Percentiles rank a stretch among this genome's conserved stretches.
These are phyloP conservation scores for Melanaphis sacchari DNA, from an alignment of 1,140 invertebrate genomes.

Conservation along the genomic window DNA sequence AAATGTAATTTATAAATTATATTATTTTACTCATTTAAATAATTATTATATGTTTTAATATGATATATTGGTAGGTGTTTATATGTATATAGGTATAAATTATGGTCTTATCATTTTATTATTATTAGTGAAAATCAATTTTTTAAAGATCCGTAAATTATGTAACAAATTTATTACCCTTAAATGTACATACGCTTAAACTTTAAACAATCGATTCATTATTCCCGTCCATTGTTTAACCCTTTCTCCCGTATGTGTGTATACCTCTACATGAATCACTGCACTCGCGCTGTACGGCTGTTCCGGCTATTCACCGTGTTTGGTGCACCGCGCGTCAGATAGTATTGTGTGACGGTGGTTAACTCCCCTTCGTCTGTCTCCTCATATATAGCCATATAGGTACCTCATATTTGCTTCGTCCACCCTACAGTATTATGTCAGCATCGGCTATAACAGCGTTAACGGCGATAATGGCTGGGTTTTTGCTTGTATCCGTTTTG, in stretches of 20 bases:
- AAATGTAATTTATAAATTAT: not conserved
- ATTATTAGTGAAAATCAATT: not conserved
- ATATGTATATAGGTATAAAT: not conserved
- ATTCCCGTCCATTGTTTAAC: not conserved
- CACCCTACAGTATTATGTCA: conserved; percentile 7
- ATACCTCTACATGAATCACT: not conserved
- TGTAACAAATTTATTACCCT: not conserved
- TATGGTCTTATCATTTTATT: not conserved
- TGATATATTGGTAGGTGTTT: not conserved
- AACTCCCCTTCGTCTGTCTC: not conserved
- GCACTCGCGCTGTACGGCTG: not conserved
- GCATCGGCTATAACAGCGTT: conserved; percentile 50
- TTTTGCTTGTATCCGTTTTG: conserved; percentile 57
- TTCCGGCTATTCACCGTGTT: not conserved
- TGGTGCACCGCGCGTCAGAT: not conserved
- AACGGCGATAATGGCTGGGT: conserved; percentile 50
- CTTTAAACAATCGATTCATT: not conserved
- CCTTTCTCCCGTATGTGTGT: not conserved
- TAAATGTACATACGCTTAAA: not conserved
- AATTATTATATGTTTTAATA: not conserved
- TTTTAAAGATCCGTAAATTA: not conserved
- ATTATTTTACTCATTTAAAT: not conserved
- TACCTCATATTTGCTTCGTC: not conserved
- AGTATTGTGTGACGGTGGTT: not conserved
- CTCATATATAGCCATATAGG: not conserved